Evolutionary conservation across 2,888 invertebrate genomes (phyloP), one percentile per base, ranked within the genome.

Genomic region (Gisinianus flammeolus): DNA sequence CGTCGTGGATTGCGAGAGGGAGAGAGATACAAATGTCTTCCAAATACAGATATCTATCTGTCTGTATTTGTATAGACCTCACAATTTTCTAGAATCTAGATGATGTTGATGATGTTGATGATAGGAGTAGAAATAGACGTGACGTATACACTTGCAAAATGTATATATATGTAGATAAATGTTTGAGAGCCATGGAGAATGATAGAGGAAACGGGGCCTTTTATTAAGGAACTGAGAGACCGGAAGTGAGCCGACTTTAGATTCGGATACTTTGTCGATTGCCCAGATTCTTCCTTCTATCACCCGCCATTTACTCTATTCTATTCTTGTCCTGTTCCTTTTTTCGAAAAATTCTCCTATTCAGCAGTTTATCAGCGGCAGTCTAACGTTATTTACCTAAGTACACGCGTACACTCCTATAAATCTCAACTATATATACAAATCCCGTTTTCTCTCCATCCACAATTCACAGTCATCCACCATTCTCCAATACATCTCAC

Each of bases 211-310:
- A 82, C 82, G 82, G 79, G 79, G 80, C 78, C 83, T 84, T 83
- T 84, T 83, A 81, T 83, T 78, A 74, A 68, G 79, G 74, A 79
- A 81, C 84, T 83, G 84, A 78, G 64, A 58, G 30, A 74, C 73
- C 73, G 73, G 73, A 83, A 79, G 82, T 81, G 62, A 79, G 73
- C 31, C 72, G 75, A 71, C 76, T 79, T 76, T 79, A 76, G 71
- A 66, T 76, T 79, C 82, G 80, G 79, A 82, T 81, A 81, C 81
- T 82, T 81, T 82, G 82, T 81, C 81, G 79, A 82, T 82, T 80
- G 82, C 80, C 80, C 80, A 80, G 82, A 79, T 72, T 80, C 68
- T 81, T 81, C 79, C 79, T 80, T 80, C 80, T 82, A 80, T 80
- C 81, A 81, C 82, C 81, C 81, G 66, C 80, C 81, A 82, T 82